These are phyloP conservation scores for Reticulitermes lucifugus DNA, from an alignment of 2,888 invertebrate genomes.

Conservation along the genomic window DNA sequence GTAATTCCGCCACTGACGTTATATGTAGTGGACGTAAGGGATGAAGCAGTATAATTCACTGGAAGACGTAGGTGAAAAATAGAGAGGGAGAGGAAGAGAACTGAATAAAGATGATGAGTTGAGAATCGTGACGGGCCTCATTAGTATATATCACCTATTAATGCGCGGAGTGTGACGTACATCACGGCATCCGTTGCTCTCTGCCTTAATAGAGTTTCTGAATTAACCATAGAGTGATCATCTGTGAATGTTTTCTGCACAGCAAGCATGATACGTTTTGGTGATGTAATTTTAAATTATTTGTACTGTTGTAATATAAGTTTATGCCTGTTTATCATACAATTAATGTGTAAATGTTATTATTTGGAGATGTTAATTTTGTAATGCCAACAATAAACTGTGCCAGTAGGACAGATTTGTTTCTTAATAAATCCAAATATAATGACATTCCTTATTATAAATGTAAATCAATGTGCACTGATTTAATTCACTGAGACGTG, in stretches of 20 bases:
- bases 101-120: constrained; percentile 43
- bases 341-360: background rate
- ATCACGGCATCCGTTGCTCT: background rate
- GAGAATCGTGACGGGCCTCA: constrained; percentile 39
- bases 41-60: constrained; percentile 41
- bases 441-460: too few species aligned
- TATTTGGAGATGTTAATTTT: background rate
- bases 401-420: background rate
- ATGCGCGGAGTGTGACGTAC: constrained; percentile 30
- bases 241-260: background rate
- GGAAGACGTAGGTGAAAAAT: constrained; percentile 47
- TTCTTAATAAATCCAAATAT: background rate
- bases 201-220: background rate
- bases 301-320: background rate
- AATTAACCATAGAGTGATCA: background rate
- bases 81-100: constrained; percentile 1
- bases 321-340: background rate
- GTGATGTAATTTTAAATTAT: background rate
- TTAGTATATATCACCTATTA: constrained; percentile 50
- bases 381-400: background rate
- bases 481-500: too few species aligned
- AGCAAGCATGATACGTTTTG: background rate
- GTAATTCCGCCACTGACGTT: background rate
- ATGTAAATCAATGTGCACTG: too few species aligned
- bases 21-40: constrained; percentile 4